Conservation (phyloP, 1,140 invertebrate species). For the Laodelphax striatellus region DNA sequence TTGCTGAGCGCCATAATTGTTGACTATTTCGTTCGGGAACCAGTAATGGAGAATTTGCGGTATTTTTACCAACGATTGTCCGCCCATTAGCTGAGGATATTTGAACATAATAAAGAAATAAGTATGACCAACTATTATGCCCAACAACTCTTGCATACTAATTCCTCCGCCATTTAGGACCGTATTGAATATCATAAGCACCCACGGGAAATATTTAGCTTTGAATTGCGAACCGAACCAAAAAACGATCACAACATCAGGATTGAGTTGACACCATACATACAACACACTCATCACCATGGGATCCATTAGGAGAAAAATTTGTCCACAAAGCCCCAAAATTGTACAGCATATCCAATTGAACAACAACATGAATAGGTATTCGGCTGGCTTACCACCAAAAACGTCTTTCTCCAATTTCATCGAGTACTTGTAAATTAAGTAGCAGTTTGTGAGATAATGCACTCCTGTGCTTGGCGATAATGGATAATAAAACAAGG, state of each 20-base stretch:
- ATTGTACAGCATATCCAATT: conserved; percentile 79
- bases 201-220: conserved; percentile 97
- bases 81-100: conserved; percentile 92
- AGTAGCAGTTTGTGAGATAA: conserved; percentile 95
- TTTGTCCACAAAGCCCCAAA: conserved; percentile 60
- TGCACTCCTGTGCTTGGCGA: conserved; percentile 86
- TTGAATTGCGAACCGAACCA: conserved; percentile 99
- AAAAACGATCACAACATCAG: conserved; percentile 88
- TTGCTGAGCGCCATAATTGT: no score
- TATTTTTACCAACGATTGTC: conserved; percentile 65
- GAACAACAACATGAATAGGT: conserved; percentile 88
- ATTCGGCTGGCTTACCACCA: conserved; percentile 85
- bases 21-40: no score
- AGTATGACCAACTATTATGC: conserved; percentile 91
- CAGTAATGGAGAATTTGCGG: conserved; percentile 62
- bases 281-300: conserved; percentile 95
- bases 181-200: conserved; percentile 87
- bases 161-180: conserved; percentile 80
- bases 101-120: conserved; percentile 96
- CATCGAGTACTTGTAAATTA: conserved; percentile 91
- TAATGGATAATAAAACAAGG: conserved; percentile 89
- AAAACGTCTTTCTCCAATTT: conserved; percentile 74
- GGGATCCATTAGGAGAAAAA: conserved; percentile 88
- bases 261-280: conserved; percentile 97
- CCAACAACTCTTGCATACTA: conserved; percentile 63